These are phyloP conservation scores for Pyxicephalus adspersus DNA, from an alignment of 2,113 vertebrate species.

Conservation along the genomic window DNA sequence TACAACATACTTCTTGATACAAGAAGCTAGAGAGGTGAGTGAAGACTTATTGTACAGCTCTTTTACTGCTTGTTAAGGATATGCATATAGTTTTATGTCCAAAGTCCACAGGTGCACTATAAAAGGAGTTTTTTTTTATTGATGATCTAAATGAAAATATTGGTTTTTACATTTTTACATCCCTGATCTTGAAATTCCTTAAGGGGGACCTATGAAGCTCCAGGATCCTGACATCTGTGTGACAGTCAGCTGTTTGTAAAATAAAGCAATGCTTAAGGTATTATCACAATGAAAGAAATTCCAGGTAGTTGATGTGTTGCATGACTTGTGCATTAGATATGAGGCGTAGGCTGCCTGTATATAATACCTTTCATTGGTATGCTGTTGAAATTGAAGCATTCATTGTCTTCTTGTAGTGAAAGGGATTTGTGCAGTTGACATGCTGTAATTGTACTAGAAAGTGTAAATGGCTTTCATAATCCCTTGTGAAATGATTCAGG, in stretches of 20 bases:
- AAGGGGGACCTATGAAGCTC: too few species aligned
- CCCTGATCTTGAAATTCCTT: too few species aligned
- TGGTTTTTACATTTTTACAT: too few species aligned
- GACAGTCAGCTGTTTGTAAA: not conserved
- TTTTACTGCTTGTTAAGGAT: too few species aligned
- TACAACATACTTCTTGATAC: too few species aligned
- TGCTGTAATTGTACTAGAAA: conserved; percentile 22
- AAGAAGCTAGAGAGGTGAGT: too few species aligned
- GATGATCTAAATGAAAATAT: too few species aligned
- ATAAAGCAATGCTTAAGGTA: not conserved
- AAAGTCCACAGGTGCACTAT: too few species aligned
- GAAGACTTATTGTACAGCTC: too few species aligned
- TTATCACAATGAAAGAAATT: not conserved
- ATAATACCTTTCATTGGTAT: conserved; percentile 33
- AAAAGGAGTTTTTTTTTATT: too few species aligned
- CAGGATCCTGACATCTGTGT: not conserved
- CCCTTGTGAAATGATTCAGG: conserved; percentile 33
- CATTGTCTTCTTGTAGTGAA: conserved; percentile 28
- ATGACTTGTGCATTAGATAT: not conserved
- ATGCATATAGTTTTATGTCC: too few species aligned
- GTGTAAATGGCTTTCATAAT: conserved; percentile 21
- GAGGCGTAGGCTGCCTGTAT: not conserved
- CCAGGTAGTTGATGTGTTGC: not conserved
- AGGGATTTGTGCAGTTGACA: conserved; percentile 31
- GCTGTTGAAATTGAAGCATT: conserved; percentile 17